Percentiles rank a stretch among this genome's conserved stretches.
Conservation (phyloP, 92 coral and sea anemone species). For the Pocillopora meandrina region DNA sequence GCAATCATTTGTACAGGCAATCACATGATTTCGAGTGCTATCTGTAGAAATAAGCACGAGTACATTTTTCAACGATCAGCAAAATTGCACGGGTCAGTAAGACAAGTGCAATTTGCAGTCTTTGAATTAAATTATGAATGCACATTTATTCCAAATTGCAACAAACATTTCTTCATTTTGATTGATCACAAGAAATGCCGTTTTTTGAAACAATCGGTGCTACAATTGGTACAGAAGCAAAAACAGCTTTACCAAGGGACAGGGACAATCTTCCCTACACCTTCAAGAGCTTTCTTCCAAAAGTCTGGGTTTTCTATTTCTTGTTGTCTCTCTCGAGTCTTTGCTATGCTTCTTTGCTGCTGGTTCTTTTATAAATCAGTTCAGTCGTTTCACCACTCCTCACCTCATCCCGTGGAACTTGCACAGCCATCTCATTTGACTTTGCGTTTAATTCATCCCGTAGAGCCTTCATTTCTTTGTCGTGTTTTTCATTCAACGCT, state of each 20-base stretch:
- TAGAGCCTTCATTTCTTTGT: slow-evolving; percentile 15
- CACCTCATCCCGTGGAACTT: background rate
- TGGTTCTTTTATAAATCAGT: background rate
- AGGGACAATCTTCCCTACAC: background rate
- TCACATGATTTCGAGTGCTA: too few species aligned
- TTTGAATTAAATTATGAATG: too few species aligned
- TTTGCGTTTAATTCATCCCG: slow-evolving; percentile 20
- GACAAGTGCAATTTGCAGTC: too few species aligned
- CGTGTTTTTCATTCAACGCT: slow-evolving; percentile 19
- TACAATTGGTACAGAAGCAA: slow-evolving; percentile 10
- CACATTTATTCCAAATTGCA: too few species aligned
- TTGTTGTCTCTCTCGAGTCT: background rate
- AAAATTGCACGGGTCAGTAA: too few species aligned
- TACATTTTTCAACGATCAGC: too few species aligned
- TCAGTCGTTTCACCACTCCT: background rate
- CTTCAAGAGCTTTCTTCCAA: background rate
- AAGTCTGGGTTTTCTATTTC: slow-evolving; percentile 9
- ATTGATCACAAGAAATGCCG: too few species aligned
- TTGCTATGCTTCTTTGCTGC: background rate
- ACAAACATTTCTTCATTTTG: too few species aligned
- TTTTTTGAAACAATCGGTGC: slow-evolving; percentile 11
- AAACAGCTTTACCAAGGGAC: background rate
- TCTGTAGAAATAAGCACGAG: too few species aligned
- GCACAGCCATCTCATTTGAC: background rate
- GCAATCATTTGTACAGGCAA: too few species aligned